Evolutionary conservation across 2,113 vertebrate species (phyloP), one percentile per base, ranked within the genome.

Genomic region (Muntiacus muntjak): DNA sequence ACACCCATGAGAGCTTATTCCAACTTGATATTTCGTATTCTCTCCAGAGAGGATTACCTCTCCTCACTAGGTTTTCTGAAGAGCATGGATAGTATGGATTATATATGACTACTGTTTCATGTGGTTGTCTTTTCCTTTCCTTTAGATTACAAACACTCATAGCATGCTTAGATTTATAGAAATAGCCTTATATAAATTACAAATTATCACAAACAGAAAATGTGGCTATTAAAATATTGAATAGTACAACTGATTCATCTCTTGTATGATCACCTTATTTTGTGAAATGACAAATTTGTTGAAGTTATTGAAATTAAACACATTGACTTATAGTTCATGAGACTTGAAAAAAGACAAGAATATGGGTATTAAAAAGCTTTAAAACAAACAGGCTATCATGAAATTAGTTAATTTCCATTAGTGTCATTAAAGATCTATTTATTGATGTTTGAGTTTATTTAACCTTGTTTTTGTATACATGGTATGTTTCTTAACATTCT

Each of bases 211-310:
- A 89, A 86, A 82, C 7, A 94, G 17, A 83, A 89, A 82, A 82
- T 64, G 19, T 95, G 57, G 57, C 21, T 54, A 79, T 94, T 95
- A 97, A 81, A 83, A 90, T 92, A 87, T 40, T 86, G 30, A 87
- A 86, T 55, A 26, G 76, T 52, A 78, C 1, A 85, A 79, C 17
- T 19, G 52, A 28, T 67, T 89, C 2, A 58, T 89, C 36, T 90
- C 17, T 84, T 88, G 2, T n/a, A 47, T 92, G 26, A 87, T 50
- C 43, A 89, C 71, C 36, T 52, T 90, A 84, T 96, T 95, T 96
- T 88, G 11, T 97, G 43, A 94, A 88, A 87, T 19, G 87, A 76
- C 21, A 33, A 71, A 94, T 89, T 92, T 93, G 8, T 58, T 64
- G 25, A 74, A 84, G 25, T 16, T 47, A 28, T 50, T 93, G 17